Percentiles rank a stretch among this genome's conserved stretches.
phyloP scores from a whole-genome alignment of 2,113 vertebrate genomes.

The Acrocephalus arundinaceus region DNA sequence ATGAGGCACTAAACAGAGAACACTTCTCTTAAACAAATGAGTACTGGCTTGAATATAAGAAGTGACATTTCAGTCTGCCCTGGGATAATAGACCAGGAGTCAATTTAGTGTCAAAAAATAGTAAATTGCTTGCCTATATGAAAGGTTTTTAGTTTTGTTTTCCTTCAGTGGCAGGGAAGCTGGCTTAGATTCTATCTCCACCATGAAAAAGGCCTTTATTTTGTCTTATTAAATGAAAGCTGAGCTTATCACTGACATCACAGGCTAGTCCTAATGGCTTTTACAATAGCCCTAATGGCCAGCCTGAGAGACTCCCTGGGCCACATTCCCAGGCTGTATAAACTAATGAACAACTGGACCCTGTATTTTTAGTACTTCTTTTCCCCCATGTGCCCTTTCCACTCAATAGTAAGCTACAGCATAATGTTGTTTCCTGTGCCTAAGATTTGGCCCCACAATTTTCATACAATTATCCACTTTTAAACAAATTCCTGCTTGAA shows the following conservation, averaged over 20 bases:
- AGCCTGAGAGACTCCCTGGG: constrained; percentile 15
- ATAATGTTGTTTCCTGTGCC: neutral
- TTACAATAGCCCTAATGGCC: constrained; percentile 27
- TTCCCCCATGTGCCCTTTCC: neutral
- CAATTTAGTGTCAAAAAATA: constrained; percentile 8
- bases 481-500: neutral
- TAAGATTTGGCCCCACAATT: neutral
- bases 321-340: constrained; percentile 4
- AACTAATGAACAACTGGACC: constrained; percentile 7
- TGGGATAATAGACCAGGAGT: neutral
- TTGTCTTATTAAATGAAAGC: constrained; percentile 58
- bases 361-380: neutral
- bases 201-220: constrained; percentile 45
- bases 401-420: neutral
- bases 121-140: neutral
- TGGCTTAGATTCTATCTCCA: constrained; percentile 17
- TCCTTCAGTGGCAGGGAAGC: neutral
- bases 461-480: neutral
- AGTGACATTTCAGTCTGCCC: neutral
- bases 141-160: constrained; percentile 24
- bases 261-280: constrained; percentile 6
- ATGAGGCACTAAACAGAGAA: neutral
- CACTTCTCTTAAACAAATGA: neutral
- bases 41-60: neutral
- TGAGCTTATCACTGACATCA: constrained; percentile 54